Conservation (phyloP, 2,888 invertebrate species). For the Mimumesa dahlbomi region DNA sequence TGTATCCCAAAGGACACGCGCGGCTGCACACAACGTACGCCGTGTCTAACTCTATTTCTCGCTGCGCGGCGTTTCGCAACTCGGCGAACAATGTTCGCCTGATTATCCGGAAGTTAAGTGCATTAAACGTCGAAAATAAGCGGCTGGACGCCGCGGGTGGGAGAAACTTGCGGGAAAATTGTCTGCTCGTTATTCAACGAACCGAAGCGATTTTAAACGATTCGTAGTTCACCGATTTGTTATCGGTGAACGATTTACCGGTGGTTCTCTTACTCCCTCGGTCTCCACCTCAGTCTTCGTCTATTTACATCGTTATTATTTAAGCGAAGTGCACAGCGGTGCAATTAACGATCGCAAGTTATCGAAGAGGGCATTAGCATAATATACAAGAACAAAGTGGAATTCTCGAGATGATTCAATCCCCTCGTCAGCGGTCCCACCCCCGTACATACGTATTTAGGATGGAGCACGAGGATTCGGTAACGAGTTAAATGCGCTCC, state of each 20-base stretch:
- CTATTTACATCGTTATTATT: too few species aligned
- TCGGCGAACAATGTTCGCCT: slow-evolving; percentile 63
- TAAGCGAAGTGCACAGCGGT: neutral
- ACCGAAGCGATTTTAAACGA: too few species aligned
- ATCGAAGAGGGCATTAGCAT: neutral
- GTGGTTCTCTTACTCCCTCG: too few species aligned
- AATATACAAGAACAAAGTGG: slow-evolving; percentile 26
- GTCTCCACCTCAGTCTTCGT: too few species aligned
- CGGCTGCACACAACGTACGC: slow-evolving; percentile 23
- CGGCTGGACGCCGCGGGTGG: slow-evolving; percentile 10
- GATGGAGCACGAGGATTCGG: slow-evolving; percentile 32
- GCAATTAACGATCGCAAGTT: slow-evolving; percentile 37
- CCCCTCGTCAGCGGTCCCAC: slow-evolving; percentile 10
- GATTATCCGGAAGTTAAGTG: slow-evolving; percentile 64
- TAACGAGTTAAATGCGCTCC: slow-evolving; percentile 46
- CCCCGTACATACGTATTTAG: slow-evolving; percentile 26
- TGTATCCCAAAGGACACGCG: slow-evolving; percentile 41
- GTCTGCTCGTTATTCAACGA: too few species aligned
- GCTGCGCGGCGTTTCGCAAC: slow-evolving; percentile 53
- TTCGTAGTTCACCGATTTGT: too few species aligned
- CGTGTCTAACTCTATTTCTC: slow-evolving; percentile 43
- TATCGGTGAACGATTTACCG: too few species aligned
- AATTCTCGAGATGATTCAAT: slow-evolving; percentile 25
- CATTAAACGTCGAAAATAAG: slow-evolving; percentile 56
- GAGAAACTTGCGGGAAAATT: too few species aligned